Base-by-base conservation (phyloP, 2,888 invertebrate genomes). In the Sisyra nigra region DNA sequence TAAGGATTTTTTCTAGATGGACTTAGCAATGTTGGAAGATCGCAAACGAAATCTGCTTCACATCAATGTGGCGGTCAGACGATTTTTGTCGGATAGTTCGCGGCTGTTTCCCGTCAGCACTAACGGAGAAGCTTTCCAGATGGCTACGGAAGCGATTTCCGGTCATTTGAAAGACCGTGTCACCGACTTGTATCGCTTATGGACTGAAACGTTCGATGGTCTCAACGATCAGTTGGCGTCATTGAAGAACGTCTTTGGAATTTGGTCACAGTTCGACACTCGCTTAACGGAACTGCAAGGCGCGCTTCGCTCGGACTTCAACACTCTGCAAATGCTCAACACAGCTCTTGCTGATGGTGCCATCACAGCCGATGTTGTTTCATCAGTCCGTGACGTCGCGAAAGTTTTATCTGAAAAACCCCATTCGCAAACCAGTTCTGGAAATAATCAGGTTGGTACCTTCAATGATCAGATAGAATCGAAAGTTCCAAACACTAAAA, bases 211-310 rank as follows among this genome's bases (percentile, higher is more conserved):
- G 5, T 74, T 76, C 55, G 72, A 76, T 54, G 72, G 75, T 10
- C 34, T 14, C 2, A 34, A 44, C 41, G 10, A 19, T 9, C 38
- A 15, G 11, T 65, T 86, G 54, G 71, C 76, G 50, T 74, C 75
- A 48, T 64, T 86, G 45, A 81, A 80, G 55, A 75, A 75, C 51
- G 76, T 83, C 9, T 69, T 81, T 39, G 69, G 72, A 50, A 75
- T 76, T 24, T 83, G 82, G 82, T 72, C 76, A 44, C 80, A 84
- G 57, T 76, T 86, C 63, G 83, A 83, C 57, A 69, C 71, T 46
- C 79, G 85, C 8, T 65, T 86, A 44, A 74, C 77, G 11, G 84
- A 85, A 57, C 71, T 87, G 47, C 80, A 83, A 54, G 74, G 76
- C 41, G 84, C 82, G 19, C 61, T 87, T 41, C 72, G 77, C 24